Evolutionary conservation across 2,888 invertebrate species (phyloP).

Genomic region (Dioctria rufipes): DNA sequence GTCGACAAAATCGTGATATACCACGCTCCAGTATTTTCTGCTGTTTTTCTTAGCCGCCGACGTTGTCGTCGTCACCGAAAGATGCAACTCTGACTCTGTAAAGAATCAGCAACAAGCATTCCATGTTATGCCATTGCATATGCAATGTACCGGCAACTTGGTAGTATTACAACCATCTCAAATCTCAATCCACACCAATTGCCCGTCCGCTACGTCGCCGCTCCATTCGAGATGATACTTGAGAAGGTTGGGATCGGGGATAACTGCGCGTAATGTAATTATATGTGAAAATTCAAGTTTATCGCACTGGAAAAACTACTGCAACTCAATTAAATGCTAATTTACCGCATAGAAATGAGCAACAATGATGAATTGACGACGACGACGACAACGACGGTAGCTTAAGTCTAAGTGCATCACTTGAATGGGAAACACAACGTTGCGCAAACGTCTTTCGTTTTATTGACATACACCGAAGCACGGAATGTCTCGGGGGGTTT

Average conservation of each 20-base stretch:
- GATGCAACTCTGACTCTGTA: no score
- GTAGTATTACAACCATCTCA: not conserved
- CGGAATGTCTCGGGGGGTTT: constrained; percentile 8
- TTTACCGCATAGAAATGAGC: constrained; percentile 21
- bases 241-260: constrained; percentile 32
- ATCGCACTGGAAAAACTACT: constrained; percentile 8
- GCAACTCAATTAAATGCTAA: constrained; percentile 40
- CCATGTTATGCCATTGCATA: not conserved
- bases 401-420: not conserved
- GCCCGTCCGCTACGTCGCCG: not conserved
- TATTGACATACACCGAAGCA: constrained; percentile 18
- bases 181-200: not conserved
- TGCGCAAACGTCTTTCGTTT: constrained; percentile 4
- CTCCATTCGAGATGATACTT: not conserved
- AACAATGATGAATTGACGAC: not conserved
- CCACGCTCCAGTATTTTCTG: constrained; percentile 46
- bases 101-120: not conserved
- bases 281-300: constrained; percentile 50
- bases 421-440: constrained; percentile 1
- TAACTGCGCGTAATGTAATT: constrained; percentile 4
- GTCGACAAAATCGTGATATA: constrained; percentile 58
- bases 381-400: not conserved
- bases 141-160: not conserved
- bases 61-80: no score
- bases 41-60: not conserved